Percentiles rank a stretch among this genome's conserved stretches.
phyloP scores from a whole-genome alignment of 2,113 vertebrate genomes.

The Todiramphus chloris region DNA sequence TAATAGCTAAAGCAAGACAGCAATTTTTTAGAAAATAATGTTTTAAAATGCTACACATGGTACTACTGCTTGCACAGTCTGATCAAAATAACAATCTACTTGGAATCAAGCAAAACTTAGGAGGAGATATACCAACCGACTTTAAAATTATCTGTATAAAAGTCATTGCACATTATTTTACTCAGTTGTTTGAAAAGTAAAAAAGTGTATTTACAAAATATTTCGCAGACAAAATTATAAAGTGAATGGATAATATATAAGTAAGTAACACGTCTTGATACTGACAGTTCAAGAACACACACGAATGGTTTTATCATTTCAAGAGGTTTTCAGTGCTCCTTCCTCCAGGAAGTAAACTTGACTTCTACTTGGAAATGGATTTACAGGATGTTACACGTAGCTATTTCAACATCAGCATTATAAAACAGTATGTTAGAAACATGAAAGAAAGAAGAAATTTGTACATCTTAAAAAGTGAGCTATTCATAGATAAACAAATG shows the following conservation, averaged over 20 bases:
- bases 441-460: slow-evolving; percentile 73
- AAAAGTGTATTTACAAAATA: slow-evolving; percentile 90
- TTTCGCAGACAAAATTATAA: slow-evolving; percentile 85
- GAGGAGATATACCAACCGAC: slow-evolving; percentile 81
- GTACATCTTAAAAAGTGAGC: slow-evolving; percentile 78
- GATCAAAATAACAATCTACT: slow-evolving; percentile 82
- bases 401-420: slow-evolving; percentile 78
- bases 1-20: slow-evolving; percentile 84
- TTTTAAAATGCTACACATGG: slow-evolving; percentile 83
- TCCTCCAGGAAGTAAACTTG: slow-evolving; percentile 75
- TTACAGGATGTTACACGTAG: slow-evolving; percentile 79
- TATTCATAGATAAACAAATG: slow-evolving; percentile 68
- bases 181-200: slow-evolving; percentile 87
- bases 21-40: slow-evolving; percentile 79
- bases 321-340: slow-evolving; percentile 78
- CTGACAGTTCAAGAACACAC: slow-evolving; percentile 77
- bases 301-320: slow-evolving; percentile 65
- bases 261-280: slow-evolving; percentile 74
- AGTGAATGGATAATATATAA: slow-evolving; percentile 74
- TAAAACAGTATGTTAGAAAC: slow-evolving; percentile 80
- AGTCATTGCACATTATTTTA: slow-evolving; percentile 88
- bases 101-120: slow-evolving; percentile 79
- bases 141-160: slow-evolving; percentile 85
- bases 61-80: slow-evolving; percentile 83
- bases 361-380: slow-evolving; percentile 77